phyloP scores from a whole-genome alignment of 1,140 invertebrate genomes.

The Hylaeus volcanicus region DNA sequence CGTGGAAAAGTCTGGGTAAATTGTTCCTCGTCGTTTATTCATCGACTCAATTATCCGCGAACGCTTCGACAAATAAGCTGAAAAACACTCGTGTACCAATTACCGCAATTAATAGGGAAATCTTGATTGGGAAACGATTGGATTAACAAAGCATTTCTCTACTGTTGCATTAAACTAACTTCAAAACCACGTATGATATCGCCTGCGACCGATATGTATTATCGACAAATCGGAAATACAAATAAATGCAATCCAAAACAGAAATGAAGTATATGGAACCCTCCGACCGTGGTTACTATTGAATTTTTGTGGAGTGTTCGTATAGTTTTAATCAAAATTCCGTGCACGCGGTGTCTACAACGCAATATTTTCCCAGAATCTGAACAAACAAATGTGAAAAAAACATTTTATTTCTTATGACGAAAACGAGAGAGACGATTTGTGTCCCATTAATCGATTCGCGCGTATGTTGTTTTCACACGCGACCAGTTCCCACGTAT shows the following conservation, averaged over 20 bases:
- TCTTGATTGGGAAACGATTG: not conserved
- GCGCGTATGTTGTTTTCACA: not conserved
- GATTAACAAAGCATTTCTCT: too few species aligned
- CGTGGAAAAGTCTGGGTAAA: constrained; percentile 9
- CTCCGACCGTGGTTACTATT: too few species aligned
- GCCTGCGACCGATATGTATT: not conserved
- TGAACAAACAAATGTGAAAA: too few species aligned
- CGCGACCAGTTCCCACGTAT: not conserved
- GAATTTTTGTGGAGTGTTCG: too few species aligned
- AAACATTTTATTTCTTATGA: too few species aligned
- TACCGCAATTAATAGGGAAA: not conserved
- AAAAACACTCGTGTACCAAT: not conserved
- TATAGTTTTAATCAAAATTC: too few species aligned
- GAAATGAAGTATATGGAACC: too few species aligned
- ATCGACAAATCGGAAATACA: too few species aligned
- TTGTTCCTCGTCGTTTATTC: constrained; percentile 41
- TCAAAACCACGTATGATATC: not conserved
- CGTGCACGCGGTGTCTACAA: too few species aligned
- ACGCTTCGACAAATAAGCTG: not conserved
- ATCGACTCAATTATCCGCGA: constrained; percentile 9
- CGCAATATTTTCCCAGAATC: too few species aligned
- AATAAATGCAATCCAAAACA: too few species aligned
- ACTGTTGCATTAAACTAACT: not conserved
- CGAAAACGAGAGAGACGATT: too few species aligned
- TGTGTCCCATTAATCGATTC: not conserved